Conservation (phyloP, 2,888 invertebrate species). For the Xylocampa areola region DNA sequence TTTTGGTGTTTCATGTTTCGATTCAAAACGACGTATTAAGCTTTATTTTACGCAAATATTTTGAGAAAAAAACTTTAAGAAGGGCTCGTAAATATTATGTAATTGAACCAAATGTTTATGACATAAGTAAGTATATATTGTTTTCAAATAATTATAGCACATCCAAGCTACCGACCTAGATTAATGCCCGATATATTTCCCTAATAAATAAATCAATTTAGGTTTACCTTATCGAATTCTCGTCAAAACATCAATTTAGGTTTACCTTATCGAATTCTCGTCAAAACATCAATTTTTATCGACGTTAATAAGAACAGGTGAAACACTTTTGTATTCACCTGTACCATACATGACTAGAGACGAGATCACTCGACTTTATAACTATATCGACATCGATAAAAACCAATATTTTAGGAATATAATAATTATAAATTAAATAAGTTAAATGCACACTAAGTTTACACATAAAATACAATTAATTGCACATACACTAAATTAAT, state of each 20-base stretch:
- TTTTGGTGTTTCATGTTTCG: constrained; percentile 89
- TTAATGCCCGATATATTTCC: constrained; percentile 79
- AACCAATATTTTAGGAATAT: constrained; percentile 55
- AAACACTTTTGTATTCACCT: constrained; percentile 27
- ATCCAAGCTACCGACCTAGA: constrained; percentile 61
- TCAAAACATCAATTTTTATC: constrained; percentile 49
- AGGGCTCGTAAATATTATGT: constrained; percentile 45
- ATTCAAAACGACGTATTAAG: constrained; percentile 74
- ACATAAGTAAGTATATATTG: no score
- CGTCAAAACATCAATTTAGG: constrained; percentile 53
- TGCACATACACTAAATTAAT: constrained; percentile 87
- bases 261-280: constrained; percentile 54
- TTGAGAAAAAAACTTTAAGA: constrained; percentile 48
- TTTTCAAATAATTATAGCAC: constrained; percentile 58
- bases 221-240: constrained; percentile 57
- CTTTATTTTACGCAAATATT: constrained; percentile 55
- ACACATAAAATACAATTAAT: constrained; percentile 84
- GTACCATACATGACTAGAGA: constrained; percentile 48
- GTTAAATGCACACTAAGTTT: constrained; percentile 80
- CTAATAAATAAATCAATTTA: constrained; percentile 88
- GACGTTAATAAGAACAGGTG: constrained; percentile 36
- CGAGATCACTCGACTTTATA: constrained; percentile 29
- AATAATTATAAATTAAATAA: constrained; percentile 74
- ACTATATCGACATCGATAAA: constrained; percentile 50
- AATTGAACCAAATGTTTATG: constrained; percentile 37